Conservation (phyloP, 2,888 invertebrate genomes). For the Agriopis marginaria region DNA sequence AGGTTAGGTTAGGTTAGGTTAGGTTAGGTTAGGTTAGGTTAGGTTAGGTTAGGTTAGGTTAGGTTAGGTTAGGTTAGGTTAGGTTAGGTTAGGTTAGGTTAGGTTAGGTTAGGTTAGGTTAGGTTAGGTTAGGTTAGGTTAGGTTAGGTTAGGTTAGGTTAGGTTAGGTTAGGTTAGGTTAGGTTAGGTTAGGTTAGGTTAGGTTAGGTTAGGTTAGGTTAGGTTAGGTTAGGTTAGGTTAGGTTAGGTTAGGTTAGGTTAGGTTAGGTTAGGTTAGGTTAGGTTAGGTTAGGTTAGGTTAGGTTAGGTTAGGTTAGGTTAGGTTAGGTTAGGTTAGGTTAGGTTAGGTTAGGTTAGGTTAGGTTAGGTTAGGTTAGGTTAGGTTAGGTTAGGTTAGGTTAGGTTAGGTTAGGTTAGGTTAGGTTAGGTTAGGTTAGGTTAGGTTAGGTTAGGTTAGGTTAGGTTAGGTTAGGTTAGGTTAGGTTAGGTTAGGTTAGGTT, state of each 20-base stretch:
- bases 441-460: conserved; percentile 12
- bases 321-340: conserved; percentile 11
- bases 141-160: conserved; percentile 12
- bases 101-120: conserved; percentile 12
- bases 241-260: conserved; percentile 9
- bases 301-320: conserved; percentile 32
- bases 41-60: conserved; percentile 47
- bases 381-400: conserved; percentile 19
- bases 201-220: conserved; percentile 10
- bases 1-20: conserved; percentile 51
- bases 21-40: conserved; percentile 51
- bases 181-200: conserved; percentile 10
- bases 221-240: conserved; percentile 10
- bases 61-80: conserved; percentile 35
- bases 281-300: conserved; percentile 12
- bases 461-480: conserved; percentile 12
- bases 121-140: conserved; percentile 12
- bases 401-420: conserved; percentile 41
- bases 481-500: conserved; percentile 26
- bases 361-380: conserved; percentile 12
- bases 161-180: conserved; percentile 10
- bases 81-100: conserved; percentile 15
- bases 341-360: conserved; percentile 12
- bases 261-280: conserved; percentile 10
- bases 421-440: conserved; percentile 20